Evolutionary conservation across 2,113 vertebrate genomes (phyloP).

Genomic region (Entomyzon cyanotis): DNA sequence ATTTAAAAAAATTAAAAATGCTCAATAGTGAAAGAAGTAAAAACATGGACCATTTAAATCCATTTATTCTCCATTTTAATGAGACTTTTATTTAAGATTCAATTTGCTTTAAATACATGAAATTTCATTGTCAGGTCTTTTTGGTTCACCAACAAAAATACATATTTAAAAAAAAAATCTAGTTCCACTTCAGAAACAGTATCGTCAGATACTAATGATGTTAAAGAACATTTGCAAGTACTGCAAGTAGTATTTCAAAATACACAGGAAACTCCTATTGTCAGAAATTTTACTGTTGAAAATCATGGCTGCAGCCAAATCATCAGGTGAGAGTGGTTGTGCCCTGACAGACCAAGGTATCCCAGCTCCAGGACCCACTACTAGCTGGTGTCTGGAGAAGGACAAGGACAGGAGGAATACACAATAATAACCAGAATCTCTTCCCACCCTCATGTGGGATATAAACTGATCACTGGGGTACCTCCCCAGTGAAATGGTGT

Average conservation of each 20-base stretch:
- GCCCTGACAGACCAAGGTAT: neutral
- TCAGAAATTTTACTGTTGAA: neutral
- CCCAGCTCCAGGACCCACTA: neutral
- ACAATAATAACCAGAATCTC: neutral
- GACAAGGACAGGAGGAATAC: neutral
- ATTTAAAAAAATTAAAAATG: neutral
- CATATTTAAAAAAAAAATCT: accelerated
- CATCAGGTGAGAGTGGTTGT: neutral
- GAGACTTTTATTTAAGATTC: neutral
- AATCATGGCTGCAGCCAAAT: neutral
- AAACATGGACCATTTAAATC: neutral
- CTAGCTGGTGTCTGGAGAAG: neutral
- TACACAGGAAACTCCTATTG: neutral
- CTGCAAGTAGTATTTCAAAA: neutral
- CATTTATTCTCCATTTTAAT: neutral
- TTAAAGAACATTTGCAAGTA: neutral
- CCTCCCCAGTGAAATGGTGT: neutral
- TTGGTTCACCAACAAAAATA: neutral
- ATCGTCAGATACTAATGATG: neutral
- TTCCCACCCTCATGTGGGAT: neutral
- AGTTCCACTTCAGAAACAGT: neutral
- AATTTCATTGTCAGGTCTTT: neutral
- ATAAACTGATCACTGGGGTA: accelerated
- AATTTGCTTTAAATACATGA: neutral
- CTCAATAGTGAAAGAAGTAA: neutral